Percentiles rank a stretch among this genome's conserved stretches.
Conservation (phyloP, 1,140 invertebrate species). For the Atta cephalotes region DNA sequence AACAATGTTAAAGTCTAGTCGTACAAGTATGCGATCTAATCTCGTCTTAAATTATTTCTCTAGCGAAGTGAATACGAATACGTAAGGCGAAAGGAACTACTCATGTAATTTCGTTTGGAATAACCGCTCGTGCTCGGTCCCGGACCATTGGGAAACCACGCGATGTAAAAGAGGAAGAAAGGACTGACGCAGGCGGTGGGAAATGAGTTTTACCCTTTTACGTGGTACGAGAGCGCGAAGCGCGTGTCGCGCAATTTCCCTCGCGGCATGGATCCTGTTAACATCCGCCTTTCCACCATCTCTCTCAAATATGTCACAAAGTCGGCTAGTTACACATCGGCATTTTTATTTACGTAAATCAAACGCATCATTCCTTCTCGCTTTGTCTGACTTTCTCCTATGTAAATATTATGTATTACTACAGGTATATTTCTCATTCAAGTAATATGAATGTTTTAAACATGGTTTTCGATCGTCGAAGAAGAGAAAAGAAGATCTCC, state of each 20-base stretch:
- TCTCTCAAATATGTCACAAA: conserved; percentile 25
- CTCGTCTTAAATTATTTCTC: conserved; percentile 27
- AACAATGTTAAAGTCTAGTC: conserved; percentile 8
- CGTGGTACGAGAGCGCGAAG: conserved; percentile 39
- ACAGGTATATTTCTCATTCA: neutral
- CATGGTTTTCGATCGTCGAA: neutral
- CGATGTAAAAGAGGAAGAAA: conserved; percentile 27
- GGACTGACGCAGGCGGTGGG: neutral
- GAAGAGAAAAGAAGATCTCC: no score
- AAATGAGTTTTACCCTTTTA: conserved; percentile 56
- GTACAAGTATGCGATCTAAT: neutral
- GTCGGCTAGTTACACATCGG: conserved; percentile 49
- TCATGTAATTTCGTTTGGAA: conserved; percentile 58
- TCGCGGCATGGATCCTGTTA: conserved; percentile 17
- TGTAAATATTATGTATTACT: conserved; percentile 16
- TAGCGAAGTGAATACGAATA: conserved; percentile 40
- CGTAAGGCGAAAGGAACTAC: conserved; percentile 36
- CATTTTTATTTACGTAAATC: conserved; percentile 61
- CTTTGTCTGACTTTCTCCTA: conserved; percentile 63
- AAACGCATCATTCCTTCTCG: conserved; percentile 46
- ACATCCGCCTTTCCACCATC: conserved; percentile 38
- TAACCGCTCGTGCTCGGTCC: conserved; percentile 39
- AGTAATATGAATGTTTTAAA: neutral
- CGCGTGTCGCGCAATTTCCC: conserved; percentile 59
- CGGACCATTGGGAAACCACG: conserved; percentile 50